These are phyloP conservation scores for Agonopterix arenella DNA, from an alignment of 2,888 invertebrate species.

Conservation along the genomic window DNA sequence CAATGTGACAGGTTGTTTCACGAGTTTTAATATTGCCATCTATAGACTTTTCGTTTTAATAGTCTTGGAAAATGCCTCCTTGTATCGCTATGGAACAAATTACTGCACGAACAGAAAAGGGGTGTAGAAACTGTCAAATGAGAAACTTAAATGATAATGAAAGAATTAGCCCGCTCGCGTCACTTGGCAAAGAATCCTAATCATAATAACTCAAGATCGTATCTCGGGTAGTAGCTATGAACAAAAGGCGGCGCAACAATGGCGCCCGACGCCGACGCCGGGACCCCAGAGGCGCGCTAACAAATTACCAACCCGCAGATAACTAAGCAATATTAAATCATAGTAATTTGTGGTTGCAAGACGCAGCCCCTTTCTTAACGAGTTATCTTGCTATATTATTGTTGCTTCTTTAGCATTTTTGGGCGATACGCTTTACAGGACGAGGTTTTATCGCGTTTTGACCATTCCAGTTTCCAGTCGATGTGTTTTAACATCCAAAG, in stretches of 20 bases:
- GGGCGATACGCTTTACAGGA: slow-evolving; percentile 21
- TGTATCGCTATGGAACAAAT: not conserved
- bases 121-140: slow-evolving; percentile 16
- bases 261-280: slow-evolving; percentile 51
- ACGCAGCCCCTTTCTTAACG: slow-evolving; percentile 54
- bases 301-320: slow-evolving; percentile 73
- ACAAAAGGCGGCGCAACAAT: slow-evolving; percentile 74
- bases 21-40: too few species aligned
- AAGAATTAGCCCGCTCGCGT: slow-evolving; percentile 67
- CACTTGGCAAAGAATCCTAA: slow-evolving; percentile 74
- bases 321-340: slow-evolving; percentile 77
- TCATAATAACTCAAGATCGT: slow-evolving; percentile 76
- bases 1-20: too few species aligned
- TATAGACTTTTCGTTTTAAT: too few species aligned
- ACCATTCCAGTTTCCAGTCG: too few species aligned
- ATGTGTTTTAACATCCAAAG: too few species aligned
- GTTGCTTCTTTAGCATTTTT: slow-evolving; percentile 29
- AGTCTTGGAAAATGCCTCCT: too few species aligned
- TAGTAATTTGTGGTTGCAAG: slow-evolving; percentile 73
- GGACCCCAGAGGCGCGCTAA: slow-evolving; percentile 55
- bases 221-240: slow-evolving; percentile 67
- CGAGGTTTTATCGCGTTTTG: too few species aligned
- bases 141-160: slow-evolving; percentile 62
- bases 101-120: not conserved
- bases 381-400: slow-evolving; percentile 53